Conservation (phyloP, 37 sponge, comb jelly and placozoan genomes). For the Halichondria panicea region DNA sequence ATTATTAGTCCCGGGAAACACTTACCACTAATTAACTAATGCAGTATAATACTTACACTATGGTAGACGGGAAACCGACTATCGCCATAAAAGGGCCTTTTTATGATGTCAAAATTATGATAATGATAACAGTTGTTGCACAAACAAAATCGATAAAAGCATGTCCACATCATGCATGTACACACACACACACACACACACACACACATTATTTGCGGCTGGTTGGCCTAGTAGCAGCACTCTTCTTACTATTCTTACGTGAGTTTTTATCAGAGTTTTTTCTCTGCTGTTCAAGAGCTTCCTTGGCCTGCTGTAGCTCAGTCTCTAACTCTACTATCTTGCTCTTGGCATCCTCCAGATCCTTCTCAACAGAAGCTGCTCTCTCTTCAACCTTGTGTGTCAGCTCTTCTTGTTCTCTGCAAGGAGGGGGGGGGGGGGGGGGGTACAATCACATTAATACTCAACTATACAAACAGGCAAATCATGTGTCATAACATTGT, state of each 20-base stretch:
- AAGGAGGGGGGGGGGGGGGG: background rate
- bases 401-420: conserved; percentile 43
- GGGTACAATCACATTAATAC: background rate
- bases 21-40: no score
- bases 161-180: no score
- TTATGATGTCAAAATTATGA: no score
- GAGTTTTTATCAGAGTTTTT: background rate
- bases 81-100: no score
- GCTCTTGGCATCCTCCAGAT: conserved; percentile 24
- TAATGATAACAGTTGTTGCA: no score
- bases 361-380: conserved; percentile 12
- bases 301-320: conserved; percentile 15
- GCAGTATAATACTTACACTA: no score
- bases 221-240: no score
- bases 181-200: no score
- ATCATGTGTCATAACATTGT: background rate
- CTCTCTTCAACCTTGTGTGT: conserved; percentile 12
- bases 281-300: conserved; percentile 5
- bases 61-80: no score
- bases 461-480: background rate
- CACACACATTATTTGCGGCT: no score
- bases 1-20: no score
- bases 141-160: no score
- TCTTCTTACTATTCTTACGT: background rate
- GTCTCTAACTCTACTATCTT: conserved; percentile 17